Evolutionary conservation across 2,113 vertebrate genomes (phyloP), one percentile per base, ranked within the genome.

Genomic region (Coracopsis vasa): DNA sequence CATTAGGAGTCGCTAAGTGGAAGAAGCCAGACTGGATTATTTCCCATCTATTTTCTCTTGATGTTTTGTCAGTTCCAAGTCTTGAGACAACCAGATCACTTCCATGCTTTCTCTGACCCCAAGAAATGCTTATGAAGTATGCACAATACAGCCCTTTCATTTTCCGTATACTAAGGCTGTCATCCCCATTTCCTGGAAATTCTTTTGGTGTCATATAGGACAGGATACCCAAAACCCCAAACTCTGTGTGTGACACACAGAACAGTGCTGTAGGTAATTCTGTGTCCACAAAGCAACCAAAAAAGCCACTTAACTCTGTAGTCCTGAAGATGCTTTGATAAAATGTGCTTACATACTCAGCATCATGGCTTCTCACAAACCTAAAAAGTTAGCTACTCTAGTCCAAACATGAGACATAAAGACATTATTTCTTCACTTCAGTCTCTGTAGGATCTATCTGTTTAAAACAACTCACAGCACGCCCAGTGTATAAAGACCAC

Each of bases 391-490:
- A 77, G 45, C 42, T 94, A n/a, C 37, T 15, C 29, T 69, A 31
- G 13, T 65, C 39, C 51, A 85, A 56, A 51, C 47, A 56, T 25
- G 29, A 79, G 20, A 64, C 27, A 37, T 33, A 81, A 69, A 84
- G 41, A 61, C 41, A 31, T 65, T 69, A 56, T 24, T 82, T 69
- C 79, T 84, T 56, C 16, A 24, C 53, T 95, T 86, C 41, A 19
- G 11, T 65, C 27, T 78, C 81, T 9, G 14, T 56, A 91, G 66
- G 56, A 80, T 85, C 47, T 75, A 61, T 44, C 72, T 94, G 47
- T 94, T 92, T 88, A 81, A 81, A 65, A 81, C 61, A 94, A 39
- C 45, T 92, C 90, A 29, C 90, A 92, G 84, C 39, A 90, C 37
- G 78, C n/a, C 10, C 21, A 42, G 17, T 74, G 35, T 35, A 72